These are phyloP conservation scores for Neolamprologus falcicula DNA, from an alignment of 2,113 vertebrate genomes.

Conservation along the genomic window DNA sequence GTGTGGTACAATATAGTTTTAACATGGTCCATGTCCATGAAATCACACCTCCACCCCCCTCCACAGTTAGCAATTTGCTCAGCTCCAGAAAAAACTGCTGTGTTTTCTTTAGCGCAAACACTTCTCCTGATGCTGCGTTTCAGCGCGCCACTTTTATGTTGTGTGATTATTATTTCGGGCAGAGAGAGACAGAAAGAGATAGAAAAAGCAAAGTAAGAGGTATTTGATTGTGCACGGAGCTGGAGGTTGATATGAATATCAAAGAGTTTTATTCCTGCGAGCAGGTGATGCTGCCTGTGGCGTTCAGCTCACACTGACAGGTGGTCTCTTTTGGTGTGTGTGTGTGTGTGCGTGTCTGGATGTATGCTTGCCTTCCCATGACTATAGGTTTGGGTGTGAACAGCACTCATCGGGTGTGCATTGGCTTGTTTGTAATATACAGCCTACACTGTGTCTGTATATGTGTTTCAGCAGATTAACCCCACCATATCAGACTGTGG, in stretches of 20 bases:
- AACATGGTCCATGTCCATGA: not conserved
- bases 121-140: not conserved
- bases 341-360: not conserved
- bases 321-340: not conserved
- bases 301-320: conserved; percentile 17
- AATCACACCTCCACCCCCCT: not conserved
- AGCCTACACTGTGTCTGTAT: not conserved
- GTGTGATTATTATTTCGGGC: conserved; percentile 38
- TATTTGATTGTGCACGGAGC: conserved; percentile 3
- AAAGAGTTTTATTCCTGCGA: conserved; percentile 14
- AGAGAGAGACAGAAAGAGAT: not conserved
- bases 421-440: not conserved
- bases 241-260: conserved; percentile 45
- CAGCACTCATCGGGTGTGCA: not conserved
- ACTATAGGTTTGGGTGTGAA: not conserved
- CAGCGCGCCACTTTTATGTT: conserved; percentile 18
- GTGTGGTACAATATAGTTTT: not conserved
- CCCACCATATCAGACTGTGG: not conserved
- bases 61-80: not conserved
- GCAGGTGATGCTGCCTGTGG: conserved; percentile 26
- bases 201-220: not conserved
- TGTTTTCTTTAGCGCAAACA: conserved; percentile 26
- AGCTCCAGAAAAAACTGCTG: not conserved
- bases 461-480: not conserved
- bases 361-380: not conserved